A percentile compares a stretch with the other conserved stretches of the same genome.
Conservation (phyloP, 1,140 invertebrate species). For the Oppia nitens region DNA sequence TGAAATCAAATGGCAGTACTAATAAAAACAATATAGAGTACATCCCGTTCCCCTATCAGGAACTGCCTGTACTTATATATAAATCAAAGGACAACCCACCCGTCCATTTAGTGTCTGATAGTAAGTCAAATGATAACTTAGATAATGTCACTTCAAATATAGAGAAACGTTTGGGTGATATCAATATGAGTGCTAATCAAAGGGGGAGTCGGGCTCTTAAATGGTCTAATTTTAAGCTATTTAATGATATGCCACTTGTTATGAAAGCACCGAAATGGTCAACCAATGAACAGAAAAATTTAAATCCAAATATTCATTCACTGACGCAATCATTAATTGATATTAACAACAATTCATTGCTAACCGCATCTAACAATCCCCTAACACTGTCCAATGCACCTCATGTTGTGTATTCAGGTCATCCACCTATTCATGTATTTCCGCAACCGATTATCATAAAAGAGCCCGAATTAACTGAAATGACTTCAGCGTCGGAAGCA, state of each 20-base stretch:
- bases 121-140: neutral
- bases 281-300: too few species aligned
- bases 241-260: neutral
- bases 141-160: neutral
- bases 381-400: conserved; percentile 18
- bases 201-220: neutral
- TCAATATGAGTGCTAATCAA: neutral
- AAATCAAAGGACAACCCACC: conserved; percentile 26
- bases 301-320: neutral
- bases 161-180: neutral
- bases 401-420: conserved; percentile 31
- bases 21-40: conserved; percentile 27
- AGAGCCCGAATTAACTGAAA: neutral
- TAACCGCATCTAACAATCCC: neutral
- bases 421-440: conserved; percentile 31
- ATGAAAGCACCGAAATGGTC: neutral
- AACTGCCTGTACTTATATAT: conserved; percentile 30
- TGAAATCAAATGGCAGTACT: neutral
- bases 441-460: conserved; percentile 22
- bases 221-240: neutral
- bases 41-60: conserved; percentile 31
- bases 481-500: neutral
- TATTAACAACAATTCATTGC: neutral
- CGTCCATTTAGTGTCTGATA: conserved; percentile 14
- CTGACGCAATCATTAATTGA: neutral